Base-by-base conservation (phyloP, 2,113 vertebrate genomes). In the Caranx melampygus region DNA sequence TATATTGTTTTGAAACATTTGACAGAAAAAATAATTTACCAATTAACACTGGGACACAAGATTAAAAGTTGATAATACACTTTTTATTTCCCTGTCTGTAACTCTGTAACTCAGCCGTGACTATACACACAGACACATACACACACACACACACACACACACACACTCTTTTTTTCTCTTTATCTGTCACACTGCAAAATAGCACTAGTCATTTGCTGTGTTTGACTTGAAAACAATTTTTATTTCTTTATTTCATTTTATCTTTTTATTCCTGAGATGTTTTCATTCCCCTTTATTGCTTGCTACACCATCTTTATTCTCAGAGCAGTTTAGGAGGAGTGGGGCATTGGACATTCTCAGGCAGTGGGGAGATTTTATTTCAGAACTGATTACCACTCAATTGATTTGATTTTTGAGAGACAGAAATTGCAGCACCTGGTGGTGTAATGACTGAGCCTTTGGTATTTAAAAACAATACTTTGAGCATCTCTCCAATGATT, bases 141-240 rank as follows among this genome's bases (percentile, higher is more conserved):
- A 18, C 33, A 6, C 10, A 68, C 47, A 73, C 52, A 18, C 62
- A 37, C 16, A 31, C 52, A n/a, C 31, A 49, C 1, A 52, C 40
- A 42, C 6, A 42, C 8, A 42, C 8, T 10, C 11, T 3, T 42
- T 8, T 42, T 42, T 42, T 42, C 8, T 42, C 40, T 45, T 79
- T 1, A 78, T 87, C 81, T 74, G 73, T 85, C 74, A 78, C 64
- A 74, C 20, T 26, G 54, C n/a, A 42, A 75, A 81, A 47, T 57
- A 69, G 15, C 10, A 80, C 33, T 75, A 71, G 75, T 82, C 51
- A 80, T 74, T 80, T 60, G 20, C 37, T 33, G 37, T 51, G 44
- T 67, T 44, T 75, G 65, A 33, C 42, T 51, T 68, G 37, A 63
- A 68, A 72, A 51, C 44, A 16, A 20, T 72, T 62, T 52, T 62